Percentiles rank a stretch among this genome's conserved stretches.
Evolutionary conservation across 92 coral and sea anemone species (phyloP).

Genomic region (Montipora capitata): DNA sequence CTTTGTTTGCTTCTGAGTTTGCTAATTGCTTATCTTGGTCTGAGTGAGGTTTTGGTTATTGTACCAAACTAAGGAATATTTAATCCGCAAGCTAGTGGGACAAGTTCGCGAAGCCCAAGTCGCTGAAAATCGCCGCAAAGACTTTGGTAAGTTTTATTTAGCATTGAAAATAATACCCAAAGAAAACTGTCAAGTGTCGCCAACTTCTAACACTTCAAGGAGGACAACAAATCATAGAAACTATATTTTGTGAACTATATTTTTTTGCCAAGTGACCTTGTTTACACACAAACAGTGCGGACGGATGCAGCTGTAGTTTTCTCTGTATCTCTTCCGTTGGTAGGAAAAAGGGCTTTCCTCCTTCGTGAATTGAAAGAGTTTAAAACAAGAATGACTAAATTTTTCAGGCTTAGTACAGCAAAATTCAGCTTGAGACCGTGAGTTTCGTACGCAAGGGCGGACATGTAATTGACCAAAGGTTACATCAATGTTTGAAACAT

Average conservation of each 20-base stretch:
- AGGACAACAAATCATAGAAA: conserved; percentile 1
- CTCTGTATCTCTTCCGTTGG: too few relatives aligned
- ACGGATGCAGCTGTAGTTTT: too few relatives aligned
- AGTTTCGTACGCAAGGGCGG: neutral
- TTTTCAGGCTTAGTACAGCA: too few relatives aligned
- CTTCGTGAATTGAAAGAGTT: too few relatives aligned
- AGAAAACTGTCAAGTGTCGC: neutral
- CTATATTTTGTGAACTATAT: neutral
- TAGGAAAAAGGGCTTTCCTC: too few relatives aligned
- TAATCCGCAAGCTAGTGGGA: conserved; percentile 8
- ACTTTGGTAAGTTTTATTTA: conserved; percentile 6
- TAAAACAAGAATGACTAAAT: too few relatives aligned
- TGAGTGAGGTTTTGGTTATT: neutral
- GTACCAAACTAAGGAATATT: neutral
- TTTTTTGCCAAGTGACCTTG: conserved; percentile 15
- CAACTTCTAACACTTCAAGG: conserved; percentile 22
- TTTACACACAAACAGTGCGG: neutral
- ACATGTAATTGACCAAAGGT: neutral
- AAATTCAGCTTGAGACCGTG: too few relatives aligned
- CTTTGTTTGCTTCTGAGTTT: conserved; percentile 13
- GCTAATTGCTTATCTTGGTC: conserved; percentile 18
- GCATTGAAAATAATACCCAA: neutral
- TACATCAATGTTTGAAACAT: too few relatives aligned
- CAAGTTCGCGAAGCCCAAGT: neutral
- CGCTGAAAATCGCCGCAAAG: neutral